Percentiles rank a stretch among this genome's conserved stretches.
Conservation (phyloP, 2,797 vertebrate species). For the Girardinus metallicus region DNA sequence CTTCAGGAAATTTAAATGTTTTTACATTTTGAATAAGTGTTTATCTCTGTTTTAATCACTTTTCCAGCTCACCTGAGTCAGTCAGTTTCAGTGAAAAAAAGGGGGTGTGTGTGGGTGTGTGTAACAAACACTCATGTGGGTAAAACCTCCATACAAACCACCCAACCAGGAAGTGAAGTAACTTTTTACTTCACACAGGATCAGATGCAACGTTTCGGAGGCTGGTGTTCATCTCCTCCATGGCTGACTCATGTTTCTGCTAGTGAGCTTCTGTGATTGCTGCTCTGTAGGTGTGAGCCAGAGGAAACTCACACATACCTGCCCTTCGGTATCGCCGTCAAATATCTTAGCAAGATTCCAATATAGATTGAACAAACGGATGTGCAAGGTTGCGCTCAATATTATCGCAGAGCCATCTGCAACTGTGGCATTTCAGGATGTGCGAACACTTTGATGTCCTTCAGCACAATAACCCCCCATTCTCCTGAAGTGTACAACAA, state of each 20-base stretch:
- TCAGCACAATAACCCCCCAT: slow-evolving; percentile 48
- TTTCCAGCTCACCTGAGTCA: slow-evolving; percentile 21
- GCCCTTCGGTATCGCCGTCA: slow-evolving; percentile 22
- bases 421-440: slow-evolving; percentile 33
- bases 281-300: slow-evolving; percentile 30
- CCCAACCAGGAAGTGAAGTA: slow-evolving; percentile 31
- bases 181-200: slow-evolving; percentile 23
- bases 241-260: slow-evolving; percentile 44
- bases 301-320: slow-evolving; percentile 29
- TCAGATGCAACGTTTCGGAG: slow-evolving; percentile 34
- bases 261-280: slow-evolving; percentile 22
- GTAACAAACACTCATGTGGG: slow-evolving; percentile 27
- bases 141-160: slow-evolving; percentile 39
- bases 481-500: slow-evolving; percentile 18
- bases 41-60: not conserved
- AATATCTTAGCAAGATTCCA: slow-evolving; percentile 35
- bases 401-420: slow-evolving; percentile 33
- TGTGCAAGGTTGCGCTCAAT: slow-evolving; percentile 26
- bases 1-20: not conserved
- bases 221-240: slow-evolving; percentile 30
- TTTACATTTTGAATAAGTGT: not conserved
- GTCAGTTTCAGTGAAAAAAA: not conserved
- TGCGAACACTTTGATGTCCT: slow-evolving; percentile 41
- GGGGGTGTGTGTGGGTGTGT: slow-evolving; percentile 53
- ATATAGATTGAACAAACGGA: slow-evolving; percentile 20